Evolutionary conservation across 2,113 vertebrate species (phyloP), one percentile per base, ranked within the genome.

Genomic region (Alosa alosa): DNA sequence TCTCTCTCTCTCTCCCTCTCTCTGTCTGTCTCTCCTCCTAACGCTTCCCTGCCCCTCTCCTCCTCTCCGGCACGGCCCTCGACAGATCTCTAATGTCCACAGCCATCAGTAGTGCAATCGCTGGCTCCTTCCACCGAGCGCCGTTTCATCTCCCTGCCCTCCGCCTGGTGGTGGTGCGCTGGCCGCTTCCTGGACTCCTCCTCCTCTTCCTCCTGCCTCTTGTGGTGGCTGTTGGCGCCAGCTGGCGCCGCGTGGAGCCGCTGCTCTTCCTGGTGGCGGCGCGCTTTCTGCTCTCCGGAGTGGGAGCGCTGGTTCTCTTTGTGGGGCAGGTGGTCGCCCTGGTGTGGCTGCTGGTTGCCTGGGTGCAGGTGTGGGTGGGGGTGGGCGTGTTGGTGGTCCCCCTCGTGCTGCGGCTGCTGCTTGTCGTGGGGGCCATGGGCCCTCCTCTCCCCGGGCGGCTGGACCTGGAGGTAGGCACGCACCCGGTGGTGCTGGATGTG

Each of bases 401-500:
- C 92, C 1, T 84, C 22, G 89, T 84, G 92, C 90, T 91, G 94
- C n/a, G 92, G 92, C 0, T 90, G 90, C 60, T 94, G 93, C 91
- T 96, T 95, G 91, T 95, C 95, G 82, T 94, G 93, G 17, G 95
- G 96, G 87, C 96, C 92, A 81, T 81, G 82, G 1, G 86, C 45
- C 0, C n/a, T 47, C 5, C 84, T 82, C 95, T 93, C 90, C 95
- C 94, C 91, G 95, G 95, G 94, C 95, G 95, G 49, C 95, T 96
- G 92, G 95, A 99, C 97, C 90, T 97, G 96, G 91, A 99, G 96
- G 92, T 96, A 98, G 0, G 98, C 98, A 90, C 97, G 95, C 90
- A 96, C 97, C 55, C 96, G 96, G 94, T 99, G 97, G 91, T 97
- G 97, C 90, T 96, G 96, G 0, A 96, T 94, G 11, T 95, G 96